A percentile compares a stretch with the other conserved stretches of the same genome.
These are phyloP conservation scores for Perdita meconis DNA, from an alignment of 2,888 invertebrate species.

Conservation along the genomic window DNA sequence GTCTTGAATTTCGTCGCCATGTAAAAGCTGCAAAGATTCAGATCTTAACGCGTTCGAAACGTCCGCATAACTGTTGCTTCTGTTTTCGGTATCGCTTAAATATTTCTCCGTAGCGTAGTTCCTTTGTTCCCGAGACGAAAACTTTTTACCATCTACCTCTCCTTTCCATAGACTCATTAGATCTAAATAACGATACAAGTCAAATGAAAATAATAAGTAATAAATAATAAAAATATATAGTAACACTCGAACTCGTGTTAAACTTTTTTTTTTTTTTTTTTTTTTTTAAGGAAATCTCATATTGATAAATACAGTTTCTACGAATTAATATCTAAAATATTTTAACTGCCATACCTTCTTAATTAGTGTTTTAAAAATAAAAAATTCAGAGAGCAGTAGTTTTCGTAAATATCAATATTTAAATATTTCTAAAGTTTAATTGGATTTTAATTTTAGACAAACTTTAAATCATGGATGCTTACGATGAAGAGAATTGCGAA, in stretches of 20 bases:
- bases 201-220: too few relatives aligned
- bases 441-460: background rate
- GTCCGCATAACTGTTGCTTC: background rate
- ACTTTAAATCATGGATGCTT: constrained; percentile 33
- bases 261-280: too few relatives aligned
- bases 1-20: background rate
- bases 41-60: constrained; percentile 20
- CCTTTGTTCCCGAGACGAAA: constrained; percentile 27
- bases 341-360: background rate
- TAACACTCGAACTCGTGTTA: too few relatives aligned
- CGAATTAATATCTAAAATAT: background rate
- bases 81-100: background rate
- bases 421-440: background rate
- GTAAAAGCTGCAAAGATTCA: background rate
- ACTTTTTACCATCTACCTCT: constrained; percentile 27
- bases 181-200: constrained; percentile 45
- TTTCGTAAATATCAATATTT: background rate
- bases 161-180: constrained; percentile 44
- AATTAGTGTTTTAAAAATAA: too few relatives aligned
- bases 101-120: constrained; percentile 19
- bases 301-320: background rate
- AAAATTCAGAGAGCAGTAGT: too few relatives aligned
- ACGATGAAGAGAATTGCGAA: constrained; percentile 50
- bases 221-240: too few relatives aligned
- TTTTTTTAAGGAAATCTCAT: background rate